Percentiles rank a stretch among this genome's conserved stretches.
These are phyloP conservation scores for Periplaneta americana DNA, from an alignment of 1,140 invertebrate genomes.

Conservation along the genomic window DNA sequence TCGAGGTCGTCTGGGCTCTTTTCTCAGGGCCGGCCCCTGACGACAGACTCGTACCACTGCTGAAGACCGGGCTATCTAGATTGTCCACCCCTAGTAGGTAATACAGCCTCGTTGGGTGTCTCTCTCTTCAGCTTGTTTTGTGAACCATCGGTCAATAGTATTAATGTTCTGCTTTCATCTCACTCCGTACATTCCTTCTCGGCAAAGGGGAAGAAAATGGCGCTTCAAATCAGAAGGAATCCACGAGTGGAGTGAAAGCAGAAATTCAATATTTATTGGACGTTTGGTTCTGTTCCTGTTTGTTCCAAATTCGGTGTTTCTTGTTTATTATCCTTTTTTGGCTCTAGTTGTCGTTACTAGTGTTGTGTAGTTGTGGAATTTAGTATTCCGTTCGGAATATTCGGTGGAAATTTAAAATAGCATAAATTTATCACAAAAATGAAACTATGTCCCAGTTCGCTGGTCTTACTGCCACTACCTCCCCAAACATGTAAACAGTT, in stretches of 20 bases:
- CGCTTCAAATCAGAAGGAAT: not conserved
- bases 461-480: not conserved
- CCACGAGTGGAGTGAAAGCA: not conserved
- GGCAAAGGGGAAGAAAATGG: not conserved
- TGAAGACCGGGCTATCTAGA: not conserved
- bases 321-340: not conserved
- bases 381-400: not conserved
- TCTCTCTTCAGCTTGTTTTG: not conserved
- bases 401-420: not conserved
- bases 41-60: no score
- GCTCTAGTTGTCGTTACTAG: not conserved
- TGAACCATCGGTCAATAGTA: not conserved
- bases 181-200: not conserved
- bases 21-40: not conserved
- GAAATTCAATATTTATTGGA: not conserved
- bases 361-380: not conserved
- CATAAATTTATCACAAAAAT: not conserved
- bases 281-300: not conserved
- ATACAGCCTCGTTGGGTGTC: not conserved
- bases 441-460: not conserved
- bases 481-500: not conserved
- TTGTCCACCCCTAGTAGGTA: not conserved
- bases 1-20: not conserved
- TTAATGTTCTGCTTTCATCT: not conserved
- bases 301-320: not conserved